Percentiles rank a stretch among this genome's conserved stretches.
Evolutionary conservation across 2,113 vertebrate genomes (phyloP).

Genomic region (Notarius lentiginosus): DNA sequence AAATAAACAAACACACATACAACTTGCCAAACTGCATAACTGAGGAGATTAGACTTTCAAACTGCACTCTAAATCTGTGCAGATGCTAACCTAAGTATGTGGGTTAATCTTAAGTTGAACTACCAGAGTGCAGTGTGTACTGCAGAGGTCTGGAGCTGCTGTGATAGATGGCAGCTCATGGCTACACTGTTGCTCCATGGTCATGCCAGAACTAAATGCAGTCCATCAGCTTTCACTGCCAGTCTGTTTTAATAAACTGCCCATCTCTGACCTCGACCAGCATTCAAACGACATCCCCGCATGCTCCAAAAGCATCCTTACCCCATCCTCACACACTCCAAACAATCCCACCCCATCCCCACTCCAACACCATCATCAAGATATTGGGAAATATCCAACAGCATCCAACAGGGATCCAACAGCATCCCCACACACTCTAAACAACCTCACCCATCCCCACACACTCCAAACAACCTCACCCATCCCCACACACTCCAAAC

Average conservation of each 20-base stretch:
- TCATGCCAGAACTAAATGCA: not conserved
- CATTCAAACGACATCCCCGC: not conserved
- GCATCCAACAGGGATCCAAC: not conserved
- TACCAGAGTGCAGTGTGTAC: not conserved
- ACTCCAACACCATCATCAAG: not conserved
- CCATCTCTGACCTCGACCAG: not conserved
- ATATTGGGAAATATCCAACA: too few relatives aligned
- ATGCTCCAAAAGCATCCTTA: not conserved
- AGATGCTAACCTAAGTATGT: not conserved
- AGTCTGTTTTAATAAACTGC: not conserved
- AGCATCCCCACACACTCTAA: not conserved
- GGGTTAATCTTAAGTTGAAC: not conserved
- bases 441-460: too few relatives aligned
- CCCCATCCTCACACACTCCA: not conserved
- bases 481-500: not conserved
- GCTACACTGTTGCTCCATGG: not conserved
- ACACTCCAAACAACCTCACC: not conserved
- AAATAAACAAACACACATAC: not conserved
- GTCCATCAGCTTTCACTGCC: not conserved
- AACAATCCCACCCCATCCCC: not conserved
- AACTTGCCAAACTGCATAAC: not conserved
- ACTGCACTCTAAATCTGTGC: not conserved
- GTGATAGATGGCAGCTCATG: constrained; percentile 9
- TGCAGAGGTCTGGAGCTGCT: constrained; percentile 1
- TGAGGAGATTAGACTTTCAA: not conserved